Evolutionary conservation across 2,113 vertebrate genomes (phyloP).

Genomic region (Sciurus niger): DNA sequence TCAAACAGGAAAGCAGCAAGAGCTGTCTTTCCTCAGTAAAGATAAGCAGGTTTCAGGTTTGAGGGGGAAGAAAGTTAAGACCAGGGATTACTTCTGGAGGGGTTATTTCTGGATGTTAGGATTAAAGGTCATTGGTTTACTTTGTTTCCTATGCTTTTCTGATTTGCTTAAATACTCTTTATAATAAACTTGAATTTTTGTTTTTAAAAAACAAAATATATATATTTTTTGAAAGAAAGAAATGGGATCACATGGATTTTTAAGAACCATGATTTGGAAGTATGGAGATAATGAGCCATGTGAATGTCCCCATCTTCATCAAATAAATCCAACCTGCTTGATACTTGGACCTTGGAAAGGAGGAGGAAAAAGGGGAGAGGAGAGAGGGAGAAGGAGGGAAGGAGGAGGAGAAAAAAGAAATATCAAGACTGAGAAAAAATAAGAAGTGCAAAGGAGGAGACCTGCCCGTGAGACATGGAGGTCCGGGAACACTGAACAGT

Average conservation of each 20-base stretch:
- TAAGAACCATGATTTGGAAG: not conserved
- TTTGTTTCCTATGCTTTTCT: constrained; percentile 19
- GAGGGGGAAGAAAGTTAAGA: not conserved
- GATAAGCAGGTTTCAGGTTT: not conserved
- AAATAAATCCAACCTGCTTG: not conserved
- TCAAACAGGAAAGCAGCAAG: not conserved
- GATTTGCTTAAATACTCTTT: constrained; percentile 4
- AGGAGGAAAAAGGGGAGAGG: not conserved
- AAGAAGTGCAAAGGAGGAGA: not conserved
- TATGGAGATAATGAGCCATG: not conserved
- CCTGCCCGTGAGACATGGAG: not conserved
- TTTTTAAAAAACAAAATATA: not conserved
- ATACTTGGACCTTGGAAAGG: not conserved
- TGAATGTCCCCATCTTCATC: not conserved
- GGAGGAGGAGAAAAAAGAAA: not conserved
- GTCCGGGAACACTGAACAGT: fast-evolving
- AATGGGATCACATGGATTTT: not conserved
- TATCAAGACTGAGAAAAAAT: not conserved
- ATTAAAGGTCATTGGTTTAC: not conserved
- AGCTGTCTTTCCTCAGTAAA: not conserved
- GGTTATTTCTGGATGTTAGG: not conserved
- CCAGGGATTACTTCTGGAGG: not conserved
- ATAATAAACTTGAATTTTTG: not conserved
- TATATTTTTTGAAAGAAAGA: not conserved
- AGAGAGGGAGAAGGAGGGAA: not conserved